A percentile compares a stretch with the other conserved stretches of the same genome.
Evolutionary conservation across 2,113 vertebrate genomes (phyloP).

Genomic region (Petrocephalus zakoni): DNA sequence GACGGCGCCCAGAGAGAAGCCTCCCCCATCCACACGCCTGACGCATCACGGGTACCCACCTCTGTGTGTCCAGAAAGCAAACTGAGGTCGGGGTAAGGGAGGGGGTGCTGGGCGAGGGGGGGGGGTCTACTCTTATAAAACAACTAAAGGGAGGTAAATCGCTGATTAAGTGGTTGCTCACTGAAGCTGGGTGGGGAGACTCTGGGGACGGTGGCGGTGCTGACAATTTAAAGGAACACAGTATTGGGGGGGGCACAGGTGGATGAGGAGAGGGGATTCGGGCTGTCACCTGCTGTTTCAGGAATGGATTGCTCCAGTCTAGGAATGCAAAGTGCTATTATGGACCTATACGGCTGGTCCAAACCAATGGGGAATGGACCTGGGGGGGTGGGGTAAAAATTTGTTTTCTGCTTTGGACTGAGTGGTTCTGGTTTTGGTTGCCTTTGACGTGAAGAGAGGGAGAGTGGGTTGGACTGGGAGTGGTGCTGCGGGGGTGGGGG

Average conservation of each 20-base stretch:
- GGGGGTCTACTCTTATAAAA: constrained; percentile 34
- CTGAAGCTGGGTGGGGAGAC: background rate
- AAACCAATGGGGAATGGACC: too few species aligned
- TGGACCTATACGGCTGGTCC: background rate
- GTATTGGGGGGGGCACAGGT: background rate
- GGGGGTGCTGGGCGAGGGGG: constrained; percentile 64
- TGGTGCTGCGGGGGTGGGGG: background rate
- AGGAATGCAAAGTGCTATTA: background rate
- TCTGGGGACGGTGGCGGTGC: background rate
- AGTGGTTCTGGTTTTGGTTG: constrained; percentile 38
- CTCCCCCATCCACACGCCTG: background rate
- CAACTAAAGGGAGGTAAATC: background rate
- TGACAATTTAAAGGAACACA: background rate
- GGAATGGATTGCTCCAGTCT: background rate
- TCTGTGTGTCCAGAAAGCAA: background rate
- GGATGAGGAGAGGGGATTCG: background rate
- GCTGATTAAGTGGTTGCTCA: background rate
- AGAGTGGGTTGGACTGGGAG: background rate
- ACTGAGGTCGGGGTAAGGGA: background rate
- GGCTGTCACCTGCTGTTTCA: background rate
- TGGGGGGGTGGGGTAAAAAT: background rate
- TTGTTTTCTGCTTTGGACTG: background rate
- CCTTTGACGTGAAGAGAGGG: background rate
- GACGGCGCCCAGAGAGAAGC: background rate
- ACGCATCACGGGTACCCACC: background rate